Conservation (phyloP, 2,797 vertebrate species). For the Halcyon chelicuti region DNA sequence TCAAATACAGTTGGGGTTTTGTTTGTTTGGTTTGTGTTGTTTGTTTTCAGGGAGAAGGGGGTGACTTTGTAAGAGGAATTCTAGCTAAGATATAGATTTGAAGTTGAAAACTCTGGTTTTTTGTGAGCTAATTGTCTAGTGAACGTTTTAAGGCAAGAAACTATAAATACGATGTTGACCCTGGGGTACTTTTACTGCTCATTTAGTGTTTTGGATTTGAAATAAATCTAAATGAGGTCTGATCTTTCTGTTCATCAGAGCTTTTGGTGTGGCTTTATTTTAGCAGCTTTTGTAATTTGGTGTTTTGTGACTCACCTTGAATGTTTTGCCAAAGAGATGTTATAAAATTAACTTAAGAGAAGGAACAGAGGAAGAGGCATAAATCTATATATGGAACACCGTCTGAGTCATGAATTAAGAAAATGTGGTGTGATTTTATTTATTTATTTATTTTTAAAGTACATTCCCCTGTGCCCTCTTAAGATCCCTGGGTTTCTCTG, state of each 20-base stretch:
- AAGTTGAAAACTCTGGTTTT: too few species aligned
- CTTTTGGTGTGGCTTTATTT: not conserved
- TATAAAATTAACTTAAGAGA: slow-evolving; percentile 5
- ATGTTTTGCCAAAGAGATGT: not conserved
- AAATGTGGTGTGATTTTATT: not conserved
- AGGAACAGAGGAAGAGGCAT: not conserved
- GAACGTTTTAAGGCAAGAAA: not conserved
- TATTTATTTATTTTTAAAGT: not conserved
- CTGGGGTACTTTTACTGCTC: not conserved
- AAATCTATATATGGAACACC: not conserved
- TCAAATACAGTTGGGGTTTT: not conserved
- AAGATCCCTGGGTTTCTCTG: not conserved
- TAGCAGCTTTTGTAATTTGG: not conserved
- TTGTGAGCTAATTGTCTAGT: not conserved
- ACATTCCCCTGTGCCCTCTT: not conserved
- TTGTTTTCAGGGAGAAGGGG: not conserved
- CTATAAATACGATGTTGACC: rapidly evolving
- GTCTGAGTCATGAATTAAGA: not conserved
- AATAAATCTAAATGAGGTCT: not conserved
- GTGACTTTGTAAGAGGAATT: not conserved
- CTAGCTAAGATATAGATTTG: not conserved
- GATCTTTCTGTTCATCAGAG: not conserved
- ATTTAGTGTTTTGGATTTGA: not conserved
- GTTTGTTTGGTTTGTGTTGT: not conserved
- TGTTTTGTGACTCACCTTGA: slow-evolving; percentile 34